phyloP scores from a whole-genome alignment of 2,797 vertebrate species.

The Takifugu rubripes region DNA sequence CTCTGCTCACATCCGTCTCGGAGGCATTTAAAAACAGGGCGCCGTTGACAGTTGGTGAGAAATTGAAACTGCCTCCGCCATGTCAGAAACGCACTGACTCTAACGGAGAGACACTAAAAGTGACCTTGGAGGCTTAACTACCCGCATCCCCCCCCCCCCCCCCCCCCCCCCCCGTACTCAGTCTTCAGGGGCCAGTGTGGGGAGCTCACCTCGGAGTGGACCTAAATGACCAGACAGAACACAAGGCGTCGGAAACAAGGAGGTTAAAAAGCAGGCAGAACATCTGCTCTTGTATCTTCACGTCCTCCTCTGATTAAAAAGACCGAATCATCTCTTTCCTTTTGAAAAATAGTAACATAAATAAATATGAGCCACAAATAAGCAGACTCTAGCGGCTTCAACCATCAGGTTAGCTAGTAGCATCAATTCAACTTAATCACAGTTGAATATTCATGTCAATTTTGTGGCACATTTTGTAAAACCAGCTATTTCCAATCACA shows the following conservation, averaged over 20 bases:
- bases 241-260: background rate
- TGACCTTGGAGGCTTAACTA: constrained; percentile 63
- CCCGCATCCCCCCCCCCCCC: constrained; percentile 18
- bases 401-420: background rate
- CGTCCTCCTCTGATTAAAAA: constrained; percentile 19
- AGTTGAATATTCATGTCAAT: too few relatives aligned
- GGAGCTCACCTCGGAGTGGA: constrained; percentile 11
- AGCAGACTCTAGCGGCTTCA: background rate
- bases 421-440: too few relatives aligned
- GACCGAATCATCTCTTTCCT: background rate
- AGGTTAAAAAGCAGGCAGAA: constrained; percentile 29
- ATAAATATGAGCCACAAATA: too few relatives aligned
- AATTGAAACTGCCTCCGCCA: constrained; percentile 68
- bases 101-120: constrained; percentile 56
- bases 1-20: constrained; percentile 61
- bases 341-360: too few relatives aligned
- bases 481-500: too few relatives aligned
- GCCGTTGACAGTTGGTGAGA: constrained; percentile 64
- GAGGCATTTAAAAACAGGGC: constrained; percentile 56
- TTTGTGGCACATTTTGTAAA: too few relatives aligned
- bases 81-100: constrained; percentile 67
- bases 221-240: constrained; percentile 5
- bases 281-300: constrained; percentile 9
- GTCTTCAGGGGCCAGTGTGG: constrained; percentile 17
- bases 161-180: constrained; percentile 7